phyloP scores from a whole-genome alignment of 2,888 invertebrate genomes.

The Rhagonycha lutea region DNA sequence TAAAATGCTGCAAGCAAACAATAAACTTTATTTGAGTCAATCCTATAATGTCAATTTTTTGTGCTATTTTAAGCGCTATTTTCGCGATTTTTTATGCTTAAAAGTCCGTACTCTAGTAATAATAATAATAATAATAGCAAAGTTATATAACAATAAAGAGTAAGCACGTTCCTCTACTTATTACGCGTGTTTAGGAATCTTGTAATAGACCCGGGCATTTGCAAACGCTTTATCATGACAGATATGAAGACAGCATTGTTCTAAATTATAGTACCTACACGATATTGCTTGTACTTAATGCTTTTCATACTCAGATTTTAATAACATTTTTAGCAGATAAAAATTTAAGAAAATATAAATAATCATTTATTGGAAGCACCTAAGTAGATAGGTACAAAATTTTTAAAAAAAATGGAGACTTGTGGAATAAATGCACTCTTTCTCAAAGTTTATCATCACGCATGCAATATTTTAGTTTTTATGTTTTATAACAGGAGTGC shows the following conservation, averaged over 20 bases:
- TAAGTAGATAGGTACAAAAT: too few species aligned
- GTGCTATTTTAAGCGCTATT: too few species aligned
- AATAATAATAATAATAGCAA: slow-evolving; percentile 3
- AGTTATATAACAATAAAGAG: slow-evolving; percentile 2
- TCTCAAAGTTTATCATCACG: background rate
- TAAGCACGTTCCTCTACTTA: slow-evolving; percentile 8
- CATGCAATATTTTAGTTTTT: background rate
- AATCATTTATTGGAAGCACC: too few species aligned
- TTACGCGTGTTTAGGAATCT: slow-evolving; percentile 12
- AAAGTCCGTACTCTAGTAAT: too few species aligned
- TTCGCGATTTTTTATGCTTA: too few species aligned
- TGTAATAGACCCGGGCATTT: slow-evolving; percentile 11
- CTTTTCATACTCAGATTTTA: background rate
- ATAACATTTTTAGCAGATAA: background rate
- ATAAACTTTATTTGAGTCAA: too few species aligned
- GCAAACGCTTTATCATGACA: slow-evolving; percentile 7
- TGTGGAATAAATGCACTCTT: too few species aligned
- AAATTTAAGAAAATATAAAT: too few species aligned
- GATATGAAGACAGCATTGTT: slow-evolving; percentile 11
- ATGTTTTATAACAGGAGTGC: background rate
- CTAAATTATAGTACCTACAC: slow-evolving; percentile 8
- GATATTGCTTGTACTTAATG: background rate
- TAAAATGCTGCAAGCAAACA: too few species aligned
- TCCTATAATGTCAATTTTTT: too few species aligned
- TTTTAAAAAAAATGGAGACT: too few species aligned